These are phyloP conservation scores for Pseudococcus jackbeardsleyi DNA, from an alignment of 2,888 invertebrate genomes.

Conservation along the genomic window DNA sequence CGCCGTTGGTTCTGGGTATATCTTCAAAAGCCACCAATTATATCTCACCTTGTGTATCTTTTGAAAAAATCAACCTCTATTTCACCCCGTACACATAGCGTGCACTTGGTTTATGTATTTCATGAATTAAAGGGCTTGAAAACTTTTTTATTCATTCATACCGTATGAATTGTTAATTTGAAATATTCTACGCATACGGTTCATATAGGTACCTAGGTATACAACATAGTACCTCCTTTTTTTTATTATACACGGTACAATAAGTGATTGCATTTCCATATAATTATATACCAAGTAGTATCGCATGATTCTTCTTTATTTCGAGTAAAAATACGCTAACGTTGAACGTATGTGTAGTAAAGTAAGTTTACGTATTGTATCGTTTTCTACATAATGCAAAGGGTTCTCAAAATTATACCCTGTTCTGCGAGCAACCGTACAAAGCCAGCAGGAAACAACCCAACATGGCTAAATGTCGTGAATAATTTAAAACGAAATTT, in stretches of 20 bases:
- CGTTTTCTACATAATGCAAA: conserved; percentile 43
- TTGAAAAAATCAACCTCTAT: conserved; percentile 24
- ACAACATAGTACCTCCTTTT: neutral
- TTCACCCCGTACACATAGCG: conserved; percentile 16
- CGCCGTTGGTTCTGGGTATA: neutral
- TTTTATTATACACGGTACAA: neutral
- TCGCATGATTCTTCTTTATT: conserved; percentile 44
- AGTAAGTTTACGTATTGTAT: conserved; percentile 32
- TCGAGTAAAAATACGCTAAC: conserved; percentile 25
- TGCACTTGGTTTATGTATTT: conserved; percentile 12
- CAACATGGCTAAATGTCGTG: conserved; percentile 20
- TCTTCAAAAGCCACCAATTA: conserved; percentile 37
- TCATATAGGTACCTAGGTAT: neutral
- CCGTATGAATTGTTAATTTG: conserved; percentile 31
- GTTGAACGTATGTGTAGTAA: neutral
- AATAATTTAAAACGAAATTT: conserved; percentile 26
- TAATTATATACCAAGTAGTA: conserved; percentile 33
- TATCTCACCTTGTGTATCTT: conserved; percentile 34
- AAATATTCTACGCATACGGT: conserved; percentile 6
- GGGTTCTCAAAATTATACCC: conserved; percentile 47
- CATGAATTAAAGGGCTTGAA: conserved; percentile 29
- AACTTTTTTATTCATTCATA: conserved; percentile 26
- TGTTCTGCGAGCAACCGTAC: neutral
- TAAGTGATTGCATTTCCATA: conserved; percentile 47
- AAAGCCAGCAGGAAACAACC: conserved; percentile 6